Evolutionary conservation across 1,140 invertebrate genomes (phyloP).

Genomic region (Drosophila hydei): DNA sequence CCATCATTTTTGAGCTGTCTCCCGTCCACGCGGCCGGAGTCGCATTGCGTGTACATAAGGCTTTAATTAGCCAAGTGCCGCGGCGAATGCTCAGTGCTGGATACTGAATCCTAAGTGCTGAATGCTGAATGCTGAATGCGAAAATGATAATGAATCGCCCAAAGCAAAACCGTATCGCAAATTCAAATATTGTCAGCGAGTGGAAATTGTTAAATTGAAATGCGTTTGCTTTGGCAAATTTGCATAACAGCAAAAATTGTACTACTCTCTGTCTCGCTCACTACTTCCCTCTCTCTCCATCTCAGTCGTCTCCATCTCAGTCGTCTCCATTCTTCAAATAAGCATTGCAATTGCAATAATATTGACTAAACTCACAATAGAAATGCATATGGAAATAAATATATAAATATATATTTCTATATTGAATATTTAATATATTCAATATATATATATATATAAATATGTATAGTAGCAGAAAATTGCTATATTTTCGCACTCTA

Average conservation of each 20-base stretch:
- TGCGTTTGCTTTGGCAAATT: slow-evolving; percentile 23
- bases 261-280: not conserved
- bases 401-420: slow-evolving; percentile 44
- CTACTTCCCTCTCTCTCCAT: not conserved
- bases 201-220: slow-evolving; percentile 20
- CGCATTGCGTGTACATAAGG: slow-evolving; percentile 16
- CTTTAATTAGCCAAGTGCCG: slow-evolving; percentile 48
- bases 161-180: not conserved
- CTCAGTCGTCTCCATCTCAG: not conserved
- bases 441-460: too few species aligned
- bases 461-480: slow-evolving; percentile 22
- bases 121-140: not conserved
- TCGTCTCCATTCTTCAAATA: slow-evolving; percentile 7
- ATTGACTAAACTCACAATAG: slow-evolving; percentile 54
- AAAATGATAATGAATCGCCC: not conserved
- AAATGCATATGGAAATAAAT: slow-evolving; percentile 55
- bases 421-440: slow-evolving; percentile 12
- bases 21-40: not conserved
- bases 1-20: slow-evolving; percentile 34
- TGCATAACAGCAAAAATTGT: slow-evolving; percentile 7
- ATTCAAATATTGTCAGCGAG: slow-evolving; percentile 16
- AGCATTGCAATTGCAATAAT: slow-evolving; percentile 39
- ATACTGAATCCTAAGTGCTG: not conserved
- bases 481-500: slow-evolving; percentile 56
- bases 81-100: not conserved